A percentile compares a stretch with the other conserved stretches of the same genome.
Conservation (phyloP, 2,888 invertebrate genomes). For the Papilio elwesi region DNA sequence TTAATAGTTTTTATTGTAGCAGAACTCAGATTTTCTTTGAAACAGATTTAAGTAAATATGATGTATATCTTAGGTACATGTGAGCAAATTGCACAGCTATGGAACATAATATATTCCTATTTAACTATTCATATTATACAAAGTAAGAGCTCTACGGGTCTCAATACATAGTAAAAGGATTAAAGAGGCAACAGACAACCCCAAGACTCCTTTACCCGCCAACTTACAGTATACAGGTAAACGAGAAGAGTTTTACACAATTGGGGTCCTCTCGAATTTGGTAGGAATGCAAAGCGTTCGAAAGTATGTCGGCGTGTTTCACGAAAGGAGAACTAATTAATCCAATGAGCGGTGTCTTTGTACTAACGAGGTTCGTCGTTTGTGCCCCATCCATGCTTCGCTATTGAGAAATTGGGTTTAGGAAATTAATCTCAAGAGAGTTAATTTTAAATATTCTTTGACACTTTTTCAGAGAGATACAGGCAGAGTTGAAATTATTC, state of each 20-base stretch:
- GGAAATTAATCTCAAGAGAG: constrained; percentile 59
- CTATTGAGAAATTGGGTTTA: constrained; percentile 68
- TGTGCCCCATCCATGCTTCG: constrained; percentile 62
- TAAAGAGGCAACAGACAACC: constrained; percentile 61
- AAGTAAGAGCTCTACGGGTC: constrained; percentile 59
- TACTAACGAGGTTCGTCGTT: constrained; percentile 78
- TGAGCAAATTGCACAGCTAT: constrained; percentile 51
- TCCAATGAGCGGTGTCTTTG: constrained; percentile 78
- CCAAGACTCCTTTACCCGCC: constrained; percentile 55
- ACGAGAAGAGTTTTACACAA: constrained; percentile 64
- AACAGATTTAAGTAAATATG: background rate
- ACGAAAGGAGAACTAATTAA: constrained; percentile 77
- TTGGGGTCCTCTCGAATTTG: constrained; percentile 59
- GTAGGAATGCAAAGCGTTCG: constrained; percentile 46
- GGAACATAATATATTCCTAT: constrained; percentile 65
- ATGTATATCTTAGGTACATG: constrained; percentile 34
- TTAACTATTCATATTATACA: constrained; percentile 68
- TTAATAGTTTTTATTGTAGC: background rate
- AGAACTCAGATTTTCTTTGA: background rate
- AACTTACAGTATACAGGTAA: constrained; percentile 72
- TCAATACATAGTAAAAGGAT: constrained; percentile 72
- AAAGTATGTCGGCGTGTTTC: constrained; percentile 58
- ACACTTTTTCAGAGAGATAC: background rate
- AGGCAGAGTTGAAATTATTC: no score
- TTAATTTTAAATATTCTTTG: constrained; percentile 26